Percentiles rank a stretch among this genome's conserved stretches.
These are phyloP conservation scores for Coelopa pilipes DNA, from an alignment of 2,888 invertebrate species.

Conservation along the genomic window DNA sequence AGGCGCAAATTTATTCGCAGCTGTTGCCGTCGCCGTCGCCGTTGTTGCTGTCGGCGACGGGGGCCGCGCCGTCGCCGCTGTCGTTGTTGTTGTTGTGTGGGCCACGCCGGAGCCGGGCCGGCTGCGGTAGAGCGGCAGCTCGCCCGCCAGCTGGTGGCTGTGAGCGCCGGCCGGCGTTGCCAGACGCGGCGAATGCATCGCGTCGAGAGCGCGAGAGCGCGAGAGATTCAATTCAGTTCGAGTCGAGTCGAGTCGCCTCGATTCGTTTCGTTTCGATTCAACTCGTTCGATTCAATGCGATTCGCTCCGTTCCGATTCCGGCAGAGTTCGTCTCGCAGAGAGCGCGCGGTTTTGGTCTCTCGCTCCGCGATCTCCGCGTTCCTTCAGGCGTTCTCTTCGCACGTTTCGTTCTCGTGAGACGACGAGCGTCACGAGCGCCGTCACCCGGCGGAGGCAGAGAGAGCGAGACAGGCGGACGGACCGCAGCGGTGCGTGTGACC, in stretches of 20 bases:
- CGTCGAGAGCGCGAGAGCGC: neutral
- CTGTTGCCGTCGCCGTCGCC: conserved; percentile 35
- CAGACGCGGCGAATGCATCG: conserved; percentile 58
- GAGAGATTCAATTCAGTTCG: neutral
- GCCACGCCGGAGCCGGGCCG: conserved; percentile 37
- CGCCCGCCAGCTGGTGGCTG: conserved; percentile 31
- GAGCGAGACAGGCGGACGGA: too few relatives aligned
- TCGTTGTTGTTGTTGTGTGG: conserved; percentile 36
- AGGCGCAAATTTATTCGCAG: conserved; percentile 64
- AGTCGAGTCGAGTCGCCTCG: too few relatives aligned
- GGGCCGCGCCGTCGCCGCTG: neutral
- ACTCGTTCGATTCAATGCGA: too few relatives aligned
- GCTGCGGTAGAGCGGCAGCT: conserved; percentile 36
- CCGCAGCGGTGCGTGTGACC: neutral
- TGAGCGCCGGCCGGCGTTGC: conserved; percentile 44
- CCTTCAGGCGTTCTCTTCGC: too few relatives aligned
- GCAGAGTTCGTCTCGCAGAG: too few relatives aligned
- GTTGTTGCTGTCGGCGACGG: conserved; percentile 40
- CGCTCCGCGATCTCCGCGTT: too few relatives aligned
- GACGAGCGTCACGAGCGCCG: conserved; percentile 14
- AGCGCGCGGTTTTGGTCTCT: neutral
- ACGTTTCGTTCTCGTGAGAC: neutral
- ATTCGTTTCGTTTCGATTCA: too few relatives aligned
- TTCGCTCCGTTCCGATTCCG: too few relatives aligned
- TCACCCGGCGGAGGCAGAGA: neutral